Percentiles rank a stretch among this genome's conserved stretches.
These are phyloP conservation scores for Drosophila sproati DNA, from an alignment of 1,140 invertebrate species.

Conservation along the genomic window DNA sequence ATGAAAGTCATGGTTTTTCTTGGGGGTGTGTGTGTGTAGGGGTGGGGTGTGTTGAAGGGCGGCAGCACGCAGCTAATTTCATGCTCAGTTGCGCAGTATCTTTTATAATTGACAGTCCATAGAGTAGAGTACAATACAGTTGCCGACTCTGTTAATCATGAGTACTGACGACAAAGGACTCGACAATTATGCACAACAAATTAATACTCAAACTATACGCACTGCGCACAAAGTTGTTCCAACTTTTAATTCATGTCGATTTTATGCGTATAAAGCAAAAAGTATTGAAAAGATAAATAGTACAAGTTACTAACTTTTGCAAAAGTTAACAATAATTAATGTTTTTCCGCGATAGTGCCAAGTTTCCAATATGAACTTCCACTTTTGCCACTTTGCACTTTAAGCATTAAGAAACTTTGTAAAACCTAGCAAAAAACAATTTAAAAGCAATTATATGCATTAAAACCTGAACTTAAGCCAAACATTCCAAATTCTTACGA, in stretches of 20 bases:
- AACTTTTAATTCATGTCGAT: not conserved
- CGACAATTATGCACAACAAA: not conserved
- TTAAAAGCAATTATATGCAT: too few relatives aligned
- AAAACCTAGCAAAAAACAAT: not conserved
- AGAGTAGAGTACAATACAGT: not conserved
- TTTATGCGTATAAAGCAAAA: not conserved
- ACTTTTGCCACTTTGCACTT: not conserved
- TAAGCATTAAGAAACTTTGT: not conserved
- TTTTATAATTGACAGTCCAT: conserved; percentile 65
- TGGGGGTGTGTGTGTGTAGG: not conserved
- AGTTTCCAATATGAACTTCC: not conserved
- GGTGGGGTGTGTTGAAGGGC: conserved; percentile 10
- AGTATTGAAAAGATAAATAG: conserved; percentile 2
- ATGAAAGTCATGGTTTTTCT: conserved; percentile 55
- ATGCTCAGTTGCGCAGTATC: conserved; percentile 72
- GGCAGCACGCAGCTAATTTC: conserved; percentile 74
- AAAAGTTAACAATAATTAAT: not conserved
- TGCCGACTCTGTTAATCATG: conserved; percentile 5
- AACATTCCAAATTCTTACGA: too few relatives aligned
- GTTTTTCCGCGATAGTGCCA: not conserved
- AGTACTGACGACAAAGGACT: conserved; percentile 16
- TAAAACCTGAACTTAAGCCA: too few relatives aligned
- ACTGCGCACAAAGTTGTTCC: conserved; percentile 13
- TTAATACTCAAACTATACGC: not conserved
- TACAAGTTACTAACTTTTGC: not conserved